Evolutionary conservation across 1,140 invertebrate genomes (phyloP), one percentile per base, ranked within the genome.

Genomic region (Triops longicaudatus): DNA sequence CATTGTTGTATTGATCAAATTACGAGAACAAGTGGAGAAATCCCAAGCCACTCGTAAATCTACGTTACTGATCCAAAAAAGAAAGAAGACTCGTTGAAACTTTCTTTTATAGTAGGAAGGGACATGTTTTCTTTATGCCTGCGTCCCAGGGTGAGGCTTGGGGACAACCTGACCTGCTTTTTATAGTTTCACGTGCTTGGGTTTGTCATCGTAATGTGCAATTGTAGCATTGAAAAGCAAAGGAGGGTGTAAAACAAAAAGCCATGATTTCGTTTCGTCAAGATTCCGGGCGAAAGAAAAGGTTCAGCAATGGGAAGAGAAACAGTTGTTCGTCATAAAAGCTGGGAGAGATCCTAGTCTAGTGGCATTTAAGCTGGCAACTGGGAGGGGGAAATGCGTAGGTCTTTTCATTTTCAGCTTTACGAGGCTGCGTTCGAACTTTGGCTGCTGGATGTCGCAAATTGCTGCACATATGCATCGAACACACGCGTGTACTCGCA

Each of bases 261-360:
- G 50, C 50, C 22, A 22, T 22, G 50, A 63, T 63, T 63, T 63
- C 22, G 10, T 37, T 37, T 37, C 31, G 31, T 37, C 2, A 37
- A 37, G 31, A 4, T 37, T 37, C 2, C 2, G 31, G 31, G 31
- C 31, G 31, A 37, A 63, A 11, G n/a, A 22, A 63, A 22, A 11
- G 50, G 50, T 63, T 22, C 6, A 63, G n/a, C 50, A 63, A 63
- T 63, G 50, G 10, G 50, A 63, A 63, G 10, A 22, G 50, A 63
- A 37, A 63, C 50, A 63, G 50, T 63, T 63, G 50, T 63, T 63
- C 50, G 50, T 63, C 50, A 63, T 63, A 63, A 63, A 63, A 63
- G 50, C 50, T 63, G 50, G 50, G 17, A 44, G 43, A 63, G 50
- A 63, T n/a, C 31, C 31, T 37, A 37, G 31, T 37, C 31, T 37